These are phyloP conservation scores for Cynodonichthys magdalenae DNA, from an alignment of 2,797 vertebrate genomes.

Conservation along the genomic window DNA sequence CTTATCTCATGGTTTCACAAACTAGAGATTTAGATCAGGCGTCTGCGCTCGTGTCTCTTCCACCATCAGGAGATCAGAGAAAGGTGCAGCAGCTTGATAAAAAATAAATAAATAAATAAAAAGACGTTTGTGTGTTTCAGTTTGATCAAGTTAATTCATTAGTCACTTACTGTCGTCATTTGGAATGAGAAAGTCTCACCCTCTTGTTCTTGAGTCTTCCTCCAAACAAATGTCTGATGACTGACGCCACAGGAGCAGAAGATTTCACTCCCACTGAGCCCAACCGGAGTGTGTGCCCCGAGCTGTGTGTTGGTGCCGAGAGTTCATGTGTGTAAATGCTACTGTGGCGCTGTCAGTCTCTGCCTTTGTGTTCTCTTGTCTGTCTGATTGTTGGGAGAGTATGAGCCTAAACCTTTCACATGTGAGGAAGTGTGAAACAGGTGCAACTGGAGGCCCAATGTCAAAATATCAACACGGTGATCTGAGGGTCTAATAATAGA, in stretches of 20 bases:
- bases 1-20: conserved; percentile 55
- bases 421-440: conserved; percentile 62
- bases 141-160: conserved; percentile 63
- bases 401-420: conserved; percentile 27
- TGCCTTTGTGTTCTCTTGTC: conserved; percentile 27
- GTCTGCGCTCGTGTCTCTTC: conserved; percentile 29
- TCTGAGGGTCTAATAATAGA: conserved; percentile 79
- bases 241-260: conserved; percentile 29
- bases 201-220: conserved; percentile 33
- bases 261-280: conserved; percentile 39
- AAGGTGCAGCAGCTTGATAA: conserved; percentile 51
- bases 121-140: conserved; percentile 32
- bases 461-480: conserved; percentile 71
- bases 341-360: conserved; percentile 12
- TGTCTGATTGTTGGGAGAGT: conserved; percentile 25
- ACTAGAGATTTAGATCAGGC: conserved; percentile 59
- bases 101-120: conserved; percentile 34
- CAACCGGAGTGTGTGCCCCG: conserved; percentile 20
- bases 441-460: conserved; percentile 58
- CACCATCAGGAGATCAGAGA: conserved; percentile 62
- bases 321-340: conserved; percentile 24
- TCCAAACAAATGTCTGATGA: conserved; percentile 47
- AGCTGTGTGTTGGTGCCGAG: conserved; percentile 26
- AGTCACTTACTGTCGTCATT: conserved; percentile 41
- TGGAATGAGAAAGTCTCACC: conserved; percentile 44